phyloP scores from a whole-genome alignment of 2,113 vertebrate species.

The Benitochromis conjunctus region DNA sequence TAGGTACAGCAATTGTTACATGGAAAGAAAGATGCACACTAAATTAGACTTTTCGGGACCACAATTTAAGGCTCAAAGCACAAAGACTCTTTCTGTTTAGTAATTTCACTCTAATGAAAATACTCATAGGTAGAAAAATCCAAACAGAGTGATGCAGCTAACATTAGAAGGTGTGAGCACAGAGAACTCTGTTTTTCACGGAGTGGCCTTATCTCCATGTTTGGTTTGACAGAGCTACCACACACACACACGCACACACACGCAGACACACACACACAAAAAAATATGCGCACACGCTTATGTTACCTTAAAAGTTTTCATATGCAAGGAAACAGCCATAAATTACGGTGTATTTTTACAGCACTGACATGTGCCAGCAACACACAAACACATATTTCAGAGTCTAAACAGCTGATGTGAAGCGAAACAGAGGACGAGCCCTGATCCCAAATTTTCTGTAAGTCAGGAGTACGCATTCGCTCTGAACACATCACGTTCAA shows the following conservation, averaged over 20 bases:
- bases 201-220: conserved; percentile 42
- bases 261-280: not conserved
- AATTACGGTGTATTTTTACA: not conserved
- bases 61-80: conserved; percentile 1
- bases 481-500: not conserved
- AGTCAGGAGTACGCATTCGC: not conserved
- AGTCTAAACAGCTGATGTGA: not conserved
- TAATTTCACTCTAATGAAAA: conserved; percentile 5
- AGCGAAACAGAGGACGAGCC: not conserved
- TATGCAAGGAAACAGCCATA: not conserved
- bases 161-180: conserved; percentile 62
- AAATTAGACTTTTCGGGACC: not conserved
- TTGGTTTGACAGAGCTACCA: conserved; percentile 10
- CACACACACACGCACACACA: not conserved
- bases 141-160: conserved; percentile 23
- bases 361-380: not conserved
- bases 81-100: not conserved
- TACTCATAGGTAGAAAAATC: conserved; percentile 20
- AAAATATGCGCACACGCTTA: conserved; percentile 2
- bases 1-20: not conserved
- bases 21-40: not conserved
- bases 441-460: not conserved
- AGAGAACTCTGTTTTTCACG: conserved; percentile 51
- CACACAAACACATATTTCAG: not conserved
- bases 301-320: not conserved